Percentiles rank a stretch among this genome's conserved stretches.
phyloP scores from a whole-genome alignment of 2,888 invertebrate species.

The Rotaria sp. region DNA sequence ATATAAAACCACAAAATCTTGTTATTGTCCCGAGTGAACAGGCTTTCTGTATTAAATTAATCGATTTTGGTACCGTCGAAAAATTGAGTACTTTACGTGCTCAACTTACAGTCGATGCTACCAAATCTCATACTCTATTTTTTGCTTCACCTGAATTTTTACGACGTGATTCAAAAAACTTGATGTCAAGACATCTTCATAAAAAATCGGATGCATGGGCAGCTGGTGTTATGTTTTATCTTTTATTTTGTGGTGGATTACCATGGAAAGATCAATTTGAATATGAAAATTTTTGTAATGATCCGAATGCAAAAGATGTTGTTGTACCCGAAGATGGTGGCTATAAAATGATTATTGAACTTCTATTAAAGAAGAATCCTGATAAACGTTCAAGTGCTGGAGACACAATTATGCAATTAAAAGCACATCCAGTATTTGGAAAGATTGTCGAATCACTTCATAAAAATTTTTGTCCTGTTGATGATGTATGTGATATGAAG shows the following conservation, averaged over 20 bases:
- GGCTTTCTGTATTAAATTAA: background rate
- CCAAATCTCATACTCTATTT: background rate
- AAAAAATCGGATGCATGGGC: background rate
- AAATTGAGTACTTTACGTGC: background rate
- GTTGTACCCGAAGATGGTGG: background rate
- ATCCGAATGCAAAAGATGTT: background rate
- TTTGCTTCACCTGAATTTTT: background rate
- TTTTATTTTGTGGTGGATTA: background rate
- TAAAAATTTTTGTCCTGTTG: background rate
- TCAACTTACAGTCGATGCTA: background rate
- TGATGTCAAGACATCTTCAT: background rate
- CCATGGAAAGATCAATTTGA: background rate
- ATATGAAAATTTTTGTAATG: background rate
- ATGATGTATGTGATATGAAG: background rate
- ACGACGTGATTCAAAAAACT: background rate
- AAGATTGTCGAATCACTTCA: background rate
- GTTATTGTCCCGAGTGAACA: background rate
- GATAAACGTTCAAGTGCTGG: background rate
- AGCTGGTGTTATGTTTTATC: background rate
- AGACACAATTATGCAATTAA: background rate
- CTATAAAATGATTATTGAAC: background rate
- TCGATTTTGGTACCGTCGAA: background rate
- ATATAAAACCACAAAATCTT: background rate
- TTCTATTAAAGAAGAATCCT: background rate
- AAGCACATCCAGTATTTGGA: background rate